A percentile compares a stretch with the other conserved stretches of the same genome.
Evolutionary conservation across 2,888 invertebrate genomes (phyloP).

Genomic region (Campoletis raptor): DNA sequence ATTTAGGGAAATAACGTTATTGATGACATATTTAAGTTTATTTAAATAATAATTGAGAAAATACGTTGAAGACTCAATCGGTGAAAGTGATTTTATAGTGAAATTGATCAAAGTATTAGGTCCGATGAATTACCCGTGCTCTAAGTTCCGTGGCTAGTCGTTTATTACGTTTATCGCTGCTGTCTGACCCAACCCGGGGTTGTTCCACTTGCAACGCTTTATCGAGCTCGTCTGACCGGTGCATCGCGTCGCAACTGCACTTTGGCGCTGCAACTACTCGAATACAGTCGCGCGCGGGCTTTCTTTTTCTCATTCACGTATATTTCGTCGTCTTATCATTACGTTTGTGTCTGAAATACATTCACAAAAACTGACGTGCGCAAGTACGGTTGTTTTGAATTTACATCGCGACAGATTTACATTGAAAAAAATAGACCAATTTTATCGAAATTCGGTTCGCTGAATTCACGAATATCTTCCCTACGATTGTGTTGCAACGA

Average conservation of each 20-base stretch:
- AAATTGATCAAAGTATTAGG: background rate
- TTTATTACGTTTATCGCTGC: slow-evolving; percentile 26
- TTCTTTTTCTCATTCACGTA: slow-evolving; percentile 16
- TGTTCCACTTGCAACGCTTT: slow-evolving; percentile 57
- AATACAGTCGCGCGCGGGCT: slow-evolving; percentile 2
- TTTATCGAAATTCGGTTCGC: slow-evolving; percentile 19
- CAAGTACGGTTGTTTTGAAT: background rate
- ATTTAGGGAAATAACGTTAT: background rate
- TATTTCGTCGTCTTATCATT: background rate
- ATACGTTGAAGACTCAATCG: background rate
- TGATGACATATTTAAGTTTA: background rate
- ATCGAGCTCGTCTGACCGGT: slow-evolving; percentile 50
- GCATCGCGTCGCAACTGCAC: slow-evolving; percentile 40
- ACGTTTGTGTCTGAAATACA: background rate
- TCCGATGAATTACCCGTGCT: background rate
- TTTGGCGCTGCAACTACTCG: slow-evolving; percentile 16
- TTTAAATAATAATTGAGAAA: background rate
- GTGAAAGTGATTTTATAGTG: background rate
- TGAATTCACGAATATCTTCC: slow-evolving; percentile 28
- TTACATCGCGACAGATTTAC: background rate
- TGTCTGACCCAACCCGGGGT: slow-evolving; percentile 57
- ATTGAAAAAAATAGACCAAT: slow-evolving; percentile 18
- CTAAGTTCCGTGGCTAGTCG: slow-evolving; percentile 8
- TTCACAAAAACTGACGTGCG: background rate
- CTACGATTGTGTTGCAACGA: slow-evolving; percentile 21